Evolutionary conservation across 1,140 invertebrate genomes (phyloP).

Genomic region (Leptinotarsa defecta): DNA sequence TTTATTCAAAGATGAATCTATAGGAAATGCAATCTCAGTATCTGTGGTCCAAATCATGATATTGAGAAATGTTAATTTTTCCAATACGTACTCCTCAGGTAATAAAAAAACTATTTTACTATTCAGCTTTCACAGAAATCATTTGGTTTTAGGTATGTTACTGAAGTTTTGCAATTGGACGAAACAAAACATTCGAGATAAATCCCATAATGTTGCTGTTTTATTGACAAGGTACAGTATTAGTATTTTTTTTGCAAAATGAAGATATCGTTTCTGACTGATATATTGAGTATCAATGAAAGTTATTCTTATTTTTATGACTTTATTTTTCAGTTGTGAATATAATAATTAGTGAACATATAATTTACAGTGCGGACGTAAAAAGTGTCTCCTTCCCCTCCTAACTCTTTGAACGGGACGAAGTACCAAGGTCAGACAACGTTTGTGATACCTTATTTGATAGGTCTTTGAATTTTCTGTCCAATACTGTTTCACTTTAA

Average conservation of each 20-base stretch:
- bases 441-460: too few species aligned
- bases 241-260: background rate
- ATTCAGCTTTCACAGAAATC: background rate
- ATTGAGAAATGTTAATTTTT: slow-evolving; percentile 58
- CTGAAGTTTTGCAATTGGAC: slow-evolving; percentile 76
- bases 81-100: slow-evolving; percentile 44
- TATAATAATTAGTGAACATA: too few species aligned
- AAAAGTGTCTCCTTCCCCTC: too few species aligned
- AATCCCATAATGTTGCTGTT: slow-evolving; percentile 75
- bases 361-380: too few species aligned
- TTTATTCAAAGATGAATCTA: slow-evolving; percentile 79
- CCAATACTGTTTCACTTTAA: too few species aligned
- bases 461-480: slow-evolving; percentile 9
- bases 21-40: slow-evolving; percentile 81
- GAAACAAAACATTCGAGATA: slow-evolving; percentile 60
- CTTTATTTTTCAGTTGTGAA: too few species aligned
- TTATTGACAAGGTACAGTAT: slow-evolving; percentile 71
- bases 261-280: too few species aligned
- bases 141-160: slow-evolving; percentile 68
- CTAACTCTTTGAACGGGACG: too few species aligned
- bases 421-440: too few species aligned
- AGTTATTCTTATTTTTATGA: too few species aligned
- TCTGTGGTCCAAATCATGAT: slow-evolving; percentile 73
- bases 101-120: slow-evolving; percentile 13
- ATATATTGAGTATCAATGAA: too few species aligned